Base-by-base conservation (phyloP, 92 coral and sea anemone species). In the Epizoanthus stellaris region DNA sequence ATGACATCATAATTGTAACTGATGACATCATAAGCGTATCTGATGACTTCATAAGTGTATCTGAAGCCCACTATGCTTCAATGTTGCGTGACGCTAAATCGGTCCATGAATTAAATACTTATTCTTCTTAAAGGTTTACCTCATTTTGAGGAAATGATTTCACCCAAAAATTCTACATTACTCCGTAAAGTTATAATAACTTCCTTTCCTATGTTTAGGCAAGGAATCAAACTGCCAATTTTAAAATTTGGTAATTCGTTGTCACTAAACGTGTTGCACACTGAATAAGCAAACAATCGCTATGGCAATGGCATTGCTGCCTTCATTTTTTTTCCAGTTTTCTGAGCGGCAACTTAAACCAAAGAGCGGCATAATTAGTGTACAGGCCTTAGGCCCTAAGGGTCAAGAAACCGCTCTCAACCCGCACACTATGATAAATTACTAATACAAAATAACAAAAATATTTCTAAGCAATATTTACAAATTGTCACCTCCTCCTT, bases 401-500 rank as follows among this genome's bases (percentile, higher is more conserved):
- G 17, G 43, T 59, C 47, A 62, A 63, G 63, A 60, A 19, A 79
- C 69, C 69, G 61, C 72, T 14, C 47, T 10, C 30, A 2, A 62
- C 59, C 83, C 20, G 83, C 83, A 63, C 39, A 69, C 77, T 57
- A 49, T 20, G 61, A 81, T 76, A 71, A 80, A 84, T 77, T 49
- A 65, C 59, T 67, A 53, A 71, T 86, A 85, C 87, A 89, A 52
- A 90, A 90, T 90, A 85, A 89, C 87, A 90, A 90, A 90, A 90
- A 90, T 81, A 90, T 81, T 90, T 90, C 87, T 81, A 90, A 90
- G 89, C 76, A 90, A 90, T 86, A 86, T 81, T 86, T 90, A 90
- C 93, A 90, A 86, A 54, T 42, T 81, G 76, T 89, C 90, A 69
- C 60, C 68, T 43, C 87, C 85, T 76, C 30, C 63, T 70, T 90